Evolutionary conservation across 2,113 vertebrate genomes (phyloP).

Genomic region (Gymnarchus niloticus): DNA sequence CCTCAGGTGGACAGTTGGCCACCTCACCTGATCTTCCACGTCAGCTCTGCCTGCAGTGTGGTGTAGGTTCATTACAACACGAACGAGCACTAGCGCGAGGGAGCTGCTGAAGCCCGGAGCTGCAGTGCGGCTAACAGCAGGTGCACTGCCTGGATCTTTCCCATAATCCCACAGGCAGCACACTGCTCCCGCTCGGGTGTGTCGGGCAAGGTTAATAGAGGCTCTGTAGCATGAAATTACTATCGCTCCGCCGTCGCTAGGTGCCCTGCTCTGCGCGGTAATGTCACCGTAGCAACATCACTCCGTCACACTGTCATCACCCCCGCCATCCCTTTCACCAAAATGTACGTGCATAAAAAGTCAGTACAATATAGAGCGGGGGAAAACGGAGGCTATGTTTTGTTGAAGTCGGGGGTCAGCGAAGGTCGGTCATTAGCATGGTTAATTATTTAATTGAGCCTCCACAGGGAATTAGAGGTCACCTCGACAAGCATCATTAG

Average conservation of each 20-base stretch:
- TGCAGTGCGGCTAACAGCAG: neutral
- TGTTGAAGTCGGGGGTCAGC: neutral
- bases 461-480: neutral
- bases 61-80: neutral
- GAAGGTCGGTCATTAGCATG: neutral
- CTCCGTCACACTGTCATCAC: conserved; percentile 40
- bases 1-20: neutral
- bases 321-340: neutral
- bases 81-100: neutral
- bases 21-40: neutral
- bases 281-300: conserved; percentile 43
- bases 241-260: conserved; percentile 16
- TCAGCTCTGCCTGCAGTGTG: neutral
- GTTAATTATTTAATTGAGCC: neutral
- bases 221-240: conserved; percentile 56
- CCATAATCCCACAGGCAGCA: neutral
- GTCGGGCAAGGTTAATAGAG: conserved; percentile 38
- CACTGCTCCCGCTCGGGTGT: neutral
- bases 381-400: neutral
- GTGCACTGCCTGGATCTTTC: neutral
- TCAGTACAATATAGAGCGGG: neutral
- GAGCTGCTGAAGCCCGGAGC: neutral
- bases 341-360: neutral
- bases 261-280: conserved; percentile 26
- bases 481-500: neutral